These are phyloP conservation scores for Eurytoma californica DNA, from an alignment of 2,888 invertebrate species.

Conservation along the genomic window DNA sequence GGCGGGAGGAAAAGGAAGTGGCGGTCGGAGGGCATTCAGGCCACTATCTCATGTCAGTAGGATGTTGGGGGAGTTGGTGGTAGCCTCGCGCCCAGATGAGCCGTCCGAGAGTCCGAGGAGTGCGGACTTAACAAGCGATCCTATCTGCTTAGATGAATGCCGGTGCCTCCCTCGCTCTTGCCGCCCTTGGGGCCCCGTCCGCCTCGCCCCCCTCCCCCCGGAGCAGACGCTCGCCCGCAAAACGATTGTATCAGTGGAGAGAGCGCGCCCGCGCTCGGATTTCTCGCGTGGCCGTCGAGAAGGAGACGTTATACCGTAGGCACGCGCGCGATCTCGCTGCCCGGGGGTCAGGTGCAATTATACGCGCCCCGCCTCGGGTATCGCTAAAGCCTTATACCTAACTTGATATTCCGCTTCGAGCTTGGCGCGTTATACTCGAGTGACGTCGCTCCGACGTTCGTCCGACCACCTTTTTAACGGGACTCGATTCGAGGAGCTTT, in stretches of 20 bases:
- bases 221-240: conserved; percentile 4
- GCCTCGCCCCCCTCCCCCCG: conserved; percentile 18
- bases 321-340: background rate
- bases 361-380: background rate
- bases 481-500: conserved; percentile 21
- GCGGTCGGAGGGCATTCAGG: conserved; percentile 56
- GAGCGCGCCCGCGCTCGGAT: background rate
- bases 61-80: conserved; percentile 63
- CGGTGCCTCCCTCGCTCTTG: conserved; percentile 57
- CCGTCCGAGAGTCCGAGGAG: conserved; percentile 44
- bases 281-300: conserved; percentile 19
- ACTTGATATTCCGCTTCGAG: background rate
- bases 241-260: conserved; percentile 44
- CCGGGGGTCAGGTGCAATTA: background rate
- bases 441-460: background rate
- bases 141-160: conserved; percentile 73
- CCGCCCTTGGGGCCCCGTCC: conserved; percentile 55
- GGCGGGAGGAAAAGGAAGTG: conserved; percentile 48
- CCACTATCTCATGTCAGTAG: conserved; percentile 68
- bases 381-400: background rate
- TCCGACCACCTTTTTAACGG: conserved; percentile 7
- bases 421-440: too few relatives aligned
- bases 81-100: conserved; percentile 60
- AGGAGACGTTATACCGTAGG: conserved; percentile 33
- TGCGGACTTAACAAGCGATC: conserved; percentile 74